Conservation (phyloP, 1,140 invertebrate genomes). For the Scaptomyza pallida region DNA sequence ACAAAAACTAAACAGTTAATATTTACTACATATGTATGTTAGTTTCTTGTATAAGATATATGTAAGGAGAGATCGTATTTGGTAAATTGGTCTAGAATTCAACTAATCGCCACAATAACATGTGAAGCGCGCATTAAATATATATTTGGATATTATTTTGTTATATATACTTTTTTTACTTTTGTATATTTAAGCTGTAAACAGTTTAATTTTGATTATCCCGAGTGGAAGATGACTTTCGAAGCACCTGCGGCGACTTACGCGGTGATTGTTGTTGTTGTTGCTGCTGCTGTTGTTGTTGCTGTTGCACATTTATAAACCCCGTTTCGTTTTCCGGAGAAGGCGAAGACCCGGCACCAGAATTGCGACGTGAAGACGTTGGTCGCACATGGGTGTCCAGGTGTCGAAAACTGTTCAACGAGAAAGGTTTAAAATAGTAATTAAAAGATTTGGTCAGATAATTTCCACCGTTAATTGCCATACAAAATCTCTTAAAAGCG, state of each 20-base stretch:
- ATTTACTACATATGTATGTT: background rate
- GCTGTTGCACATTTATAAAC: constrained; percentile 53
- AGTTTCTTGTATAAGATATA: background rate
- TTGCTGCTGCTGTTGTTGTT: constrained; percentile 31
- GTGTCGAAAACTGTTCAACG: constrained; percentile 89
- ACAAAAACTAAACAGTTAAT: background rate
- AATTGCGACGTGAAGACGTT: constrained; percentile 79
- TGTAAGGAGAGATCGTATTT: constrained; percentile 16
- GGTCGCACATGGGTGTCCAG: constrained; percentile 90
- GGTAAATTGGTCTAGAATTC: constrained; percentile 72
- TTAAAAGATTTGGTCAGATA: no score
- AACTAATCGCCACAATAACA: constrained; percentile 50
- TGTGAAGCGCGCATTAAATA: constrained; percentile 44
- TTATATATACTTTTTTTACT: constrained; percentile 12
- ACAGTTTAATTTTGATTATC: constrained; percentile 59
- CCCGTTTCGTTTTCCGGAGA: constrained; percentile 86
- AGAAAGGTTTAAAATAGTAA: background rate
- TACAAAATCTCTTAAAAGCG: no score
- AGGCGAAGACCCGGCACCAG: constrained; percentile 86
- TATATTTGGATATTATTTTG: no score
- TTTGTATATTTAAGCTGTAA: background rate
- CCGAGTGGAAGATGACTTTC: constrained; percentile 65
- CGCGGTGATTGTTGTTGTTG: constrained; percentile 76
- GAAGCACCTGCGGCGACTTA: constrained; percentile 79
- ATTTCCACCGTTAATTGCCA: no score